Percentiles rank a stretch among this genome's conserved stretches.
phyloP scores from a whole-genome alignment of 2,113 vertebrate species.

The Quiscalus mexicanus region DNA sequence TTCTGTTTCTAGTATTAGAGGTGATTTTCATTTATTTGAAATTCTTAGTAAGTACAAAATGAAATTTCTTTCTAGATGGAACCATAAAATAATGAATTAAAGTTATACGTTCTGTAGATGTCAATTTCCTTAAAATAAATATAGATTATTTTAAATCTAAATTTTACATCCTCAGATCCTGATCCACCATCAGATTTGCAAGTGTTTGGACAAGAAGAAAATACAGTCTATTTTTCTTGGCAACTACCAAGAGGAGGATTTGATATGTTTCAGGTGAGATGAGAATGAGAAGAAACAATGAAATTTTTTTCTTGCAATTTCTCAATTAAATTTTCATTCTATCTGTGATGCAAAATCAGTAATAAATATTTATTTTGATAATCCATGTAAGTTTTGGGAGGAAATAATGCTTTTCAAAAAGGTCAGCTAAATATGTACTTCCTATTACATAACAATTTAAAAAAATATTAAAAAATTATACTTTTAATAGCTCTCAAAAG shows the following conservation, averaged over 20 bases:
- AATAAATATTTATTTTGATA: neutral
- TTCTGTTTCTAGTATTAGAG: neutral
- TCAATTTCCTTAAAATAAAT: neutral
- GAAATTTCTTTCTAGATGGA: neutral
- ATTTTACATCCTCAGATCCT: constrained; percentile 70
- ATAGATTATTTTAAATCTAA: neutral
- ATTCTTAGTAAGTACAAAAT: neutral
- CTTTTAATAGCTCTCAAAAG: neutral
- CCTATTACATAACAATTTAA: rapidly evolving
- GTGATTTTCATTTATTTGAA: neutral
- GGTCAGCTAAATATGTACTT: neutral
- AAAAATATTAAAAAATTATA: neutral
- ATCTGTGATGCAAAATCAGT: neutral
- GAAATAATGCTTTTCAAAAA: neutral
- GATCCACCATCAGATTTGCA: constrained; percentile 78
- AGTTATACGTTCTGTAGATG: neutral
- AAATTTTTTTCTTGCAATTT: neutral
- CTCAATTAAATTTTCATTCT: neutral
- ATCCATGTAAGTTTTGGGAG: neutral
- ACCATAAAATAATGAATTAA: neutral
- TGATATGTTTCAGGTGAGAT: constrained; percentile 82
- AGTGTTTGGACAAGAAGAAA: constrained; percentile 78
- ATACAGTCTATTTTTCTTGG: constrained; percentile 82
- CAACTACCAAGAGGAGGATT: constrained; percentile 76
- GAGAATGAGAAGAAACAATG: neutral